phyloP scores from a whole-genome alignment of 2,888 invertebrate genomes.

The Melitaea athalia region DNA sequence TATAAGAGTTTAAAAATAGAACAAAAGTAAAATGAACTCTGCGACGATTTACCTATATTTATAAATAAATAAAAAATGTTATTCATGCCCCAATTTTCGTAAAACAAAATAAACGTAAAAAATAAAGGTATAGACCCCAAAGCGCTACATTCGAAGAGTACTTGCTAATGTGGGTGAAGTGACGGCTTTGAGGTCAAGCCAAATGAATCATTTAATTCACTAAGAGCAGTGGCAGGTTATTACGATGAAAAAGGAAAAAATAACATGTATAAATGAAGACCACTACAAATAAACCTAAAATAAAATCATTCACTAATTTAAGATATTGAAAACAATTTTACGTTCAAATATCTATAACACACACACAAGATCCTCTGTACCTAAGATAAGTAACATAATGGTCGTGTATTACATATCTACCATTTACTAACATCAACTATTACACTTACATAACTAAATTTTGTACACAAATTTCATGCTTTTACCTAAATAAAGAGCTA shows the following conservation, averaged over 20 bases:
- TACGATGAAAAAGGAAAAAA: not conserved
- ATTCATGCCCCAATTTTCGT: not conserved
- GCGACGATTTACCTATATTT: not conserved
- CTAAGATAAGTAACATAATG: too few relatives aligned
- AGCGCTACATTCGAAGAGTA: slow-evolving; percentile 17
- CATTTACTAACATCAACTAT: too few relatives aligned
- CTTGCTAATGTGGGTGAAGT: slow-evolving; percentile 33
- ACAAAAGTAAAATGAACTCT: not conserved
- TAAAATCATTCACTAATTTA: too few relatives aligned
- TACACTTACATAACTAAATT: too few relatives aligned
- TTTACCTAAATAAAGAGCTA: not conserved
- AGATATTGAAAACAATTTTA: too few relatives aligned
- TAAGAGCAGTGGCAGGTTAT: not conserved
- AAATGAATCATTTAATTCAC: slow-evolving; percentile 30
- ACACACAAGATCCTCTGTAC: too few relatives aligned
- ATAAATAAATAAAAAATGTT: not conserved
- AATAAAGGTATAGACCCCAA: slow-evolving; percentile 13
- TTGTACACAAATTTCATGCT: not conserved
- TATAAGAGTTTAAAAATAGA: not conserved
- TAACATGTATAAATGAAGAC: not conserved
- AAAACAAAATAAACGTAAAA: slow-evolving; percentile 12
- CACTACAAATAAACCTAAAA: not conserved
- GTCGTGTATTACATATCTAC: too few relatives aligned
- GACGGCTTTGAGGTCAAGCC: slow-evolving; percentile 25
- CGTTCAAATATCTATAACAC: too few relatives aligned